phyloP scores from a whole-genome alignment of 2,113 vertebrate genomes.

The Philantomba maxwellii region DNA sequence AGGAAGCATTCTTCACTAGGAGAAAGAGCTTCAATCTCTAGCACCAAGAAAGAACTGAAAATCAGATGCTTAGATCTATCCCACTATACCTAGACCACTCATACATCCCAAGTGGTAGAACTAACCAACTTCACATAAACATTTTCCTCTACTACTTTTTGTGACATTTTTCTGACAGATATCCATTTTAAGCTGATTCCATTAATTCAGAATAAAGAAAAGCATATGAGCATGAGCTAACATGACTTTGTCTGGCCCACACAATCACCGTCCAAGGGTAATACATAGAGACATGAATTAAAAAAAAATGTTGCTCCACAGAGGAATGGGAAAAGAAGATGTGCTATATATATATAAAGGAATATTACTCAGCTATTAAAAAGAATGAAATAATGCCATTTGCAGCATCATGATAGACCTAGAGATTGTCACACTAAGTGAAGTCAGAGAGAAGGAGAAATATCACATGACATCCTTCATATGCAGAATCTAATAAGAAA shows the following conservation, averaged over 20 bases:
- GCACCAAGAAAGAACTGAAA: background rate
- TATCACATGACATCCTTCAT: background rate
- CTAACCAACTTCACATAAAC: background rate
- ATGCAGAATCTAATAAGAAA: background rate
- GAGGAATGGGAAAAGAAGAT: background rate
- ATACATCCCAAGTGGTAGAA: background rate
- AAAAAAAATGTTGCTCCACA: background rate
- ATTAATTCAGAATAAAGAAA: background rate
- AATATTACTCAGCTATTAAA: background rate
- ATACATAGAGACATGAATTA: background rate
- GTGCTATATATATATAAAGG: background rate
- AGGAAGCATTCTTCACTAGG: background rate
- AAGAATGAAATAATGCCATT: background rate
- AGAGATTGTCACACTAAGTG: background rate
- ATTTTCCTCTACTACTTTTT: background rate
- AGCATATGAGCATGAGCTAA: background rate
- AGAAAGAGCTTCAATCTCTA: background rate
- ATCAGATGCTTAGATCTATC: background rate
- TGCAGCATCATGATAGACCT: background rate
- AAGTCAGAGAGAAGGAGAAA: background rate
- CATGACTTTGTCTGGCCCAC: background rate
- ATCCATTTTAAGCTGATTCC: background rate
- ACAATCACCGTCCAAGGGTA: background rate
- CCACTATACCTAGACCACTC: accelerated
- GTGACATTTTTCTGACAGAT: background rate